phyloP scores from a whole-genome alignment of 2,113 vertebrate species.

The Mormyrus lacerda region DNA sequence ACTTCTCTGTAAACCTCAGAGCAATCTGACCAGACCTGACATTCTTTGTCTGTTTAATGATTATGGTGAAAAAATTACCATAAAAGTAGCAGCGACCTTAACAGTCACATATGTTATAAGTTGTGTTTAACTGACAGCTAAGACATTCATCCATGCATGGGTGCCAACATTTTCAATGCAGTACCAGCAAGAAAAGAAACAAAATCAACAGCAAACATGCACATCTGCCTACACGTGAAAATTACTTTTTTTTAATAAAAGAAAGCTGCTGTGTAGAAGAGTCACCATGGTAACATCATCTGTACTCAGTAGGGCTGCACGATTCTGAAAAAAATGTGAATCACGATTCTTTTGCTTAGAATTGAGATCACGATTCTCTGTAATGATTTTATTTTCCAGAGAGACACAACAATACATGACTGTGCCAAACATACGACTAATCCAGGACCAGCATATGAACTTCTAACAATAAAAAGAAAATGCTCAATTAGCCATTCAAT shows the following conservation, averaged over 20 bases:
- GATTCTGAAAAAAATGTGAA: too few relatives aligned
- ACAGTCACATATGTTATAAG: not conserved
- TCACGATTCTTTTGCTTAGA: too few relatives aligned
- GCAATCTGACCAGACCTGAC: not conserved
- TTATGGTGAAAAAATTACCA: not conserved
- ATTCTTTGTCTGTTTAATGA: not conserved
- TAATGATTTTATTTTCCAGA: too few relatives aligned
- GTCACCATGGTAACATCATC: conserved; percentile 4
- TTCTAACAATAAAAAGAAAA: too few relatives aligned
- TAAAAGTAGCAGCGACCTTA: not conserved
- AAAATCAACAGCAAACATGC: not conserved
- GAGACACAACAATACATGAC: too few relatives aligned
- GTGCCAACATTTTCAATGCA: not conserved
- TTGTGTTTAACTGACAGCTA: not conserved
- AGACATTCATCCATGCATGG: not conserved
- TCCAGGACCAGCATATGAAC: too few relatives aligned
- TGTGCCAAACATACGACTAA: too few relatives aligned
- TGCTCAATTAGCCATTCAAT: too few relatives aligned
- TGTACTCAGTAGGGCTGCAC: not conserved
- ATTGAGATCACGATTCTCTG: too few relatives aligned
- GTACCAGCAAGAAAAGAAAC: not conserved
- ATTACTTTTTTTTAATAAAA: not conserved
- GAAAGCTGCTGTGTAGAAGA: not conserved
- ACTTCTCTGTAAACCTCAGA: not conserved
- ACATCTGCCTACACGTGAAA: not conserved